Evolutionary conservation across 2,113 vertebrate species (phyloP), one percentile per base, ranked within the genome.

Genomic region (Tautogolabrus adspersus): DNA sequence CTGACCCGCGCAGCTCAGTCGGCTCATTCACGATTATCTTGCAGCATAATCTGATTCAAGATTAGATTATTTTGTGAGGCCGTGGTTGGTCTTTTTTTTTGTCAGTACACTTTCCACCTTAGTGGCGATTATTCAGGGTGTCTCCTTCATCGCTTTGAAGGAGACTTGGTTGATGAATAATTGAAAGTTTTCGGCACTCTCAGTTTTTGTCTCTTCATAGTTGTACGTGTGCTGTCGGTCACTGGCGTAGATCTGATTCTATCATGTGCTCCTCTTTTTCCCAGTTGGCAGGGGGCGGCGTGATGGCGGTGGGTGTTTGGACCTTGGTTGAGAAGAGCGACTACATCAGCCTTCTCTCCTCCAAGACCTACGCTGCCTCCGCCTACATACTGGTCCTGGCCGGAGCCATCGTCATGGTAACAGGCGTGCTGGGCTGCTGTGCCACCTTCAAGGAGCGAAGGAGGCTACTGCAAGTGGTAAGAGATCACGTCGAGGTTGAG

Each of bases 301-400:
- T 99, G 79, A 97, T 99, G 96, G 98, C 96, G 0, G 98, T 99
- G 85, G 98, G 98, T 0, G 83, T 94, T 85, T 99, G 98, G 98
- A 98, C 97, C 1, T 88, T 99, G 69, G 93, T 95, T 22, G 94
- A 97, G 91, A 99, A 99, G 95, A 99, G 96, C 30, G 97, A 99
- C 93, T 99, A 98, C 93, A 99, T 99, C 94, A 99, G 97, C 93
- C 94, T 99, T 22, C 95, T 99, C 86, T 95, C 97, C 79, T 99
- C 98, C 40, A 94, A 94, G 91, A 98, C 95, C 0, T 99, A 99
- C 18, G 95, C 96, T 8, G 96, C 96, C 46, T 97, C 97, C 19
- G 97, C 98, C 76, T 98, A 98, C 88, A 98, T 99, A 89, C 94
- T 99, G 87, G 95, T 99, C 78, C 91, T 98, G 84, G 97, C 98